Conservation (phyloP, 2,113 vertebrate genomes). For the Columba livia region DNA sequence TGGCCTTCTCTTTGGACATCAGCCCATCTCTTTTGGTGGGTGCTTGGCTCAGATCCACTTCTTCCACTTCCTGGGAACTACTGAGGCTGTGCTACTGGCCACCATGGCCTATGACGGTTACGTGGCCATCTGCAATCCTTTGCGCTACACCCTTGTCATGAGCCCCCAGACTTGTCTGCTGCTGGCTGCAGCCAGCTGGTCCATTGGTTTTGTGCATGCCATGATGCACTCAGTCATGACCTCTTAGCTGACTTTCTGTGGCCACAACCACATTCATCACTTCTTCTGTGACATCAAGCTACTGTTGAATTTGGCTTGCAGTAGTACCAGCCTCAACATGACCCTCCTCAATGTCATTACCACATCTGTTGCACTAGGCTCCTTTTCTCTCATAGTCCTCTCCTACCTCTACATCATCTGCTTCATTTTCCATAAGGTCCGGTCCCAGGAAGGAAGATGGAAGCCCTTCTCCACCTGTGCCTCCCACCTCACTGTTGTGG, state of each 20-base stretch:
- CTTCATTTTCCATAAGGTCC: neutral
- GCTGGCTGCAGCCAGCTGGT: slow-evolving; percentile 33
- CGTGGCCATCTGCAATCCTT: slow-evolving; percentile 4
- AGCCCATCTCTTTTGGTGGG: neutral
- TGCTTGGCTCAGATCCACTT: slow-evolving; percentile 49
- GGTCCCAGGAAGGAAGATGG: neutral
- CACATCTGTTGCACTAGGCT: neutral
- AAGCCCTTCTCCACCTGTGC: slow-evolving; percentile 26
- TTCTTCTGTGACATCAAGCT: slow-evolving; percentile 50
- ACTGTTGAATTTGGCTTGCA: slow-evolving; percentile 15
- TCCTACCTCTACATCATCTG: slow-evolving; percentile 2
- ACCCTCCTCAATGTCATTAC: neutral
- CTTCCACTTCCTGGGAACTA: slow-evolving; percentile 44
- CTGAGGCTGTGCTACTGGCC: slow-evolving; percentile 15
- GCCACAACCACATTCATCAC: neutral
- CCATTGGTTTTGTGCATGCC: slow-evolving; percentile 18
- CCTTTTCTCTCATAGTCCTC: neutral
- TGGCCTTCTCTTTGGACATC: slow-evolving; percentile 14
- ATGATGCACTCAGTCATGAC: slow-evolving; percentile 3
- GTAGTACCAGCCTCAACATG: neutral
- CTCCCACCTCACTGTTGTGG: neutral
- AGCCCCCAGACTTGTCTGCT: neutral
- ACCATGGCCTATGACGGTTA: slow-evolving; percentile 44
- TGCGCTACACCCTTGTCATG: slow-evolving; percentile 27
- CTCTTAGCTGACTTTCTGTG: neutral